Conservation (phyloP, 2,113 vertebrate species). For the Cairina moschata region DNA sequence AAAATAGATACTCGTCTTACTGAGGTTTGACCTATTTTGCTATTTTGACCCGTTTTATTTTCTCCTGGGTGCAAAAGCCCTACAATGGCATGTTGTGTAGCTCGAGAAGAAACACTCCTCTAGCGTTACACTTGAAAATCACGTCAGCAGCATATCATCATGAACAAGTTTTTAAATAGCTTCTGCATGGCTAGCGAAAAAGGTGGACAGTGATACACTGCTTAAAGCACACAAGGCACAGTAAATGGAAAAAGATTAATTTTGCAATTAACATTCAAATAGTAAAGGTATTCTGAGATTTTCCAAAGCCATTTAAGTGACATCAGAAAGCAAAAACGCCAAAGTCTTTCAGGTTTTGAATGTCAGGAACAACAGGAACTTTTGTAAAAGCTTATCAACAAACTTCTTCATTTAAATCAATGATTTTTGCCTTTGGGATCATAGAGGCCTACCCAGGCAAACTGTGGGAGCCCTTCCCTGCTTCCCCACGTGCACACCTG, state of each 20-base stretch:
- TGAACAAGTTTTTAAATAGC: not conserved
- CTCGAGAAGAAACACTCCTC: not conserved
- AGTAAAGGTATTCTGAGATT: not conserved
- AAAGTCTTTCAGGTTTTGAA: not conserved
- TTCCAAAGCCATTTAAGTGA: not conserved
- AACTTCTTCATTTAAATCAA: not conserved
- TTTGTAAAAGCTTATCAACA: not conserved
- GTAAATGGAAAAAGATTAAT: not conserved
- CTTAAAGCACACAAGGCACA: not conserved
- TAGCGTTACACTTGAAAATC: not conserved
- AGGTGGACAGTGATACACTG: not conserved
- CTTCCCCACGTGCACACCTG: not conserved
- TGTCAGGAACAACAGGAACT: not conserved
- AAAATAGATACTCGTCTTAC: slow-evolving; percentile 18
- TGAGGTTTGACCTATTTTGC: not conserved
- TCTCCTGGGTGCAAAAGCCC: not conserved
- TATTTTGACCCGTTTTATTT: not conserved
- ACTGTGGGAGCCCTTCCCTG: not conserved
- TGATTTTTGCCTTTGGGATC: not conserved
- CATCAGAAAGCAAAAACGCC: not conserved
- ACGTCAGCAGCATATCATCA: not conserved
- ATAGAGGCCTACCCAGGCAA: not conserved
- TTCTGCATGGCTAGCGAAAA: not conserved
- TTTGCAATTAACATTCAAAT: not conserved
- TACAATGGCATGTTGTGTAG: not conserved